A percentile compares a stretch with the other conserved stretches of the same genome.
Evolutionary conservation across 2,113 vertebrate genomes (phyloP).

Genomic region (Apus apus): DNA sequence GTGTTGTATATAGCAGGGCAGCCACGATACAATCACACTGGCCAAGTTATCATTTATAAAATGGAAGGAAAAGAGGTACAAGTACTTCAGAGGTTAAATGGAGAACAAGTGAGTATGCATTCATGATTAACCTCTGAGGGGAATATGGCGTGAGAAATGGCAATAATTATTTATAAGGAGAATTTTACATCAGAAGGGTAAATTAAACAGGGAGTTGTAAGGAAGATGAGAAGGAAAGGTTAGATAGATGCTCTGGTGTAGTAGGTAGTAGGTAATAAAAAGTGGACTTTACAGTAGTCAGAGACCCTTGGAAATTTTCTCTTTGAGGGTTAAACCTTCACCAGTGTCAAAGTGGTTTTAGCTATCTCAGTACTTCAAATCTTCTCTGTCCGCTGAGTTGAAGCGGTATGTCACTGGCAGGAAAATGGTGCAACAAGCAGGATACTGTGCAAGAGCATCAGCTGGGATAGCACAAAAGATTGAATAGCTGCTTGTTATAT

Average conservation of each 20-base stretch:
- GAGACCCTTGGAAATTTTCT: not conserved
- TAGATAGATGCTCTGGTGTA: not conserved
- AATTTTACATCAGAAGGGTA: not conserved
- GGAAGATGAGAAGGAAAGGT: not conserved
- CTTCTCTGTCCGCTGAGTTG: not conserved
- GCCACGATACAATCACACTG: conserved; percentile 94
- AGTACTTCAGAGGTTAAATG: conserved; percentile 85
- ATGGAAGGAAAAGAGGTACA: conserved; percentile 73
- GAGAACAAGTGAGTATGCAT: conserved; percentile 86
- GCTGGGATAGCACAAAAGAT: not conserved
- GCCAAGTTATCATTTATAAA: conserved; percentile 88
- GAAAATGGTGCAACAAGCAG: not conserved
- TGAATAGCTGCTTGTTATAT: not conserved
- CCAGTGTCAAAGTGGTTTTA: not conserved
- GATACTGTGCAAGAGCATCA: not conserved
- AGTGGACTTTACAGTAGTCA: not conserved
- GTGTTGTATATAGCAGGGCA: conserved; percentile 90
- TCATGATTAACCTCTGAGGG: not conserved
- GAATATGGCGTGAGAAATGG: not conserved
- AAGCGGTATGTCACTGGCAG: not conserved
- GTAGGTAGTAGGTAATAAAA: not conserved
- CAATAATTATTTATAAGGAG: not conserved
- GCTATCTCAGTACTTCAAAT: not conserved
- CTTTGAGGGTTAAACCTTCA: not conserved
- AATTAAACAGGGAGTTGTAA: not conserved